Evolutionary conservation across 2,797 vertebrate species (phyloP), one percentile per base, ranked within the genome.

Genomic region (Myripristis murdjan): DNA sequence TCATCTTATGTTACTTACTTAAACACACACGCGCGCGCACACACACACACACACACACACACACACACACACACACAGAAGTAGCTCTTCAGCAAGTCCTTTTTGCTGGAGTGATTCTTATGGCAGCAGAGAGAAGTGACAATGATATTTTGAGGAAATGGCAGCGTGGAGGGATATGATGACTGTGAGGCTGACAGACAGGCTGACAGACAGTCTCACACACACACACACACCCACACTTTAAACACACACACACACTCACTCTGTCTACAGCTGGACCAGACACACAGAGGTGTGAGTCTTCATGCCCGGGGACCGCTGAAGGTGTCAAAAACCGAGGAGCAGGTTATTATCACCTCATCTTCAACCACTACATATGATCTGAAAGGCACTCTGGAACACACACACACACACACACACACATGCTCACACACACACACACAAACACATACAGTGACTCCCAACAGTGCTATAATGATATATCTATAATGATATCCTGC

Each of bases 321-420:
- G 55, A 52, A 80, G 55, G 84, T 82, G 79, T 83, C 73, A 71
- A 54, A 75, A 83, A 64, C 22, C 55, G 11, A 2, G 24, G 37
- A 74, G 49, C 80, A 71, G 77, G 60, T 83, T 71, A 84, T 85
- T 87, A 79, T 83, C 82, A 70, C 82, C 64, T 84, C 24, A 61
- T 68, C 71, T 35, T 68, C 61, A 62, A 18, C 58, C 18, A 24
- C 55, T 33, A 16, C n/a, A 39, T 23, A 58, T 54, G 26, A 67
- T 77, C 18, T 63, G 68, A 71, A 55, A 75, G 51, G 39, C 35
- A 18, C 62, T 18, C 62, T 33, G 6, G 58, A 52, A 15, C 59
- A 3, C 35, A 14, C 52, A n/a, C 53, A 58, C 57, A 11, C 44
- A 81, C 28, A 46, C 22, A 66, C 39, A 35, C 18, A 48, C 43